Evolutionary conservation across 2,797 vertebrate genomes (phyloP), one percentile per base, ranked within the genome.

Genomic region (Melopsittacus undulatus): DNA sequence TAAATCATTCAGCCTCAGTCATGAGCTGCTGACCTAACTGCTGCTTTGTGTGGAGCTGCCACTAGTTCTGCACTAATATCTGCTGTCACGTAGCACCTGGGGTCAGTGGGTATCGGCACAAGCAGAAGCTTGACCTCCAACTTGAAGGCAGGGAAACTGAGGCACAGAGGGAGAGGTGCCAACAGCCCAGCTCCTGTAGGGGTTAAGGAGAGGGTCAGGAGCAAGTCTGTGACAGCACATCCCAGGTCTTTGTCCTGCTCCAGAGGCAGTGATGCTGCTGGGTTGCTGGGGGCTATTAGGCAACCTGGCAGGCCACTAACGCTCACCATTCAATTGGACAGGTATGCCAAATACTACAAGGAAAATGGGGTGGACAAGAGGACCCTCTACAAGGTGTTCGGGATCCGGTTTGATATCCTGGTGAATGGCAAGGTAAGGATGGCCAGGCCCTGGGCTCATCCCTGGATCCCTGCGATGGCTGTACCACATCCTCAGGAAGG

Each of bases 301-400:
- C 10, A 18, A 49, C 34, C 24, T 64, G 49, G 6, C n/a, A 77
- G 57, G 52, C 27, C 68, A 27, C 29, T 92, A 51, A 92, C 1
- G 0, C 29, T 62, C 9, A 0, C 81, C 73, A 17, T 87, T 24
- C 79, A 8, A 70, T 87, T 20, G 95, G 89, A 89, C 85, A 99
- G 99, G 92, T 98, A 98, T 34, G 99, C 99, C 87, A 99, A 98
- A 93, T 97, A 99, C 98, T 99, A 98, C n/a, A 83, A 97, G 93
- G 99, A 99, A 70, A 92, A 98, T 0, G 97, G 70, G 7, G 68
- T 56, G 64, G 96, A 98, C 43, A 98, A 97, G 90, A 98, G 99
- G 93, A 99, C 98, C 1, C 98, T 99, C 57, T 97, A 98, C 91
- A 99, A 99, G 95, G 99, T 99, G 94, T 99, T 99, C 82, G 99